A percentile compares a stretch with the other conserved stretches of the same genome.
Evolutionary conservation across 2,888 invertebrate genomes (phyloP).

Genomic region (Mellilla xanthometata): DNA sequence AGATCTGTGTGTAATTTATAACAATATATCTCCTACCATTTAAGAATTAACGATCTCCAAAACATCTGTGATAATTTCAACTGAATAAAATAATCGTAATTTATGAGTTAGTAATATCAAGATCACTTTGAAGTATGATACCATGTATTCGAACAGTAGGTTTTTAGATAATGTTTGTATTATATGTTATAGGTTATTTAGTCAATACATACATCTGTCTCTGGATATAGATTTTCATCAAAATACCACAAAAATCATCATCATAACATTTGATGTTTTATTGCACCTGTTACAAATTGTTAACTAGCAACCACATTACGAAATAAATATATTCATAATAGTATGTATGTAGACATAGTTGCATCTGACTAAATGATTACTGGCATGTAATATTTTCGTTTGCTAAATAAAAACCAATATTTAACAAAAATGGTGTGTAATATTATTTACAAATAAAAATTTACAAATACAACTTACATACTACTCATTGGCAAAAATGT

Average conservation of each 20-base stretch:
- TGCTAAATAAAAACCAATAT: slow-evolving; percentile 31
- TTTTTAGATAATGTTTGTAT: slow-evolving; percentile 28
- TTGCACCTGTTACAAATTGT: no score
- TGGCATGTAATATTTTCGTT: slow-evolving; percentile 50
- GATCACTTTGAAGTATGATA: slow-evolving; percentile 23
- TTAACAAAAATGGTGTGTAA: slow-evolving; percentile 25
- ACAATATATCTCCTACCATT: slow-evolving; percentile 66
- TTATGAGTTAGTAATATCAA: slow-evolving; percentile 66
- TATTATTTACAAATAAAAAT: slow-evolving; percentile 21
- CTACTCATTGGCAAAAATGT: slow-evolving; percentile 2
- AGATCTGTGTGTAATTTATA: slow-evolving; percentile 45
- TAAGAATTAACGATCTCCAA: slow-evolving; percentile 80
- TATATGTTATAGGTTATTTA: slow-evolving; percentile 26
- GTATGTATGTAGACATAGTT: slow-evolving; percentile 38
- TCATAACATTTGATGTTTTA: no score
- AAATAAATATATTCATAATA: slow-evolving; percentile 19
- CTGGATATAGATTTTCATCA: no score
- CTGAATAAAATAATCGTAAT: slow-evolving; percentile 73
- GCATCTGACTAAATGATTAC: slow-evolving; percentile 65
- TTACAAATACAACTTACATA: slow-evolving; percentile 5
- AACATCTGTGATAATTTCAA: slow-evolving; percentile 80
- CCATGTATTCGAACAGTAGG: slow-evolving; percentile 26
- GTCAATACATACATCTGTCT: slow-evolving; percentile 4
- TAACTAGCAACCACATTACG: neutral
- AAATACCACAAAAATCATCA: no score